A percentile compares a stretch with the other conserved stretches of the same genome.
Evolutionary conservation across 2,113 vertebrate species (phyloP).

Genomic region (Cephalopholis sonnerati): DNA sequence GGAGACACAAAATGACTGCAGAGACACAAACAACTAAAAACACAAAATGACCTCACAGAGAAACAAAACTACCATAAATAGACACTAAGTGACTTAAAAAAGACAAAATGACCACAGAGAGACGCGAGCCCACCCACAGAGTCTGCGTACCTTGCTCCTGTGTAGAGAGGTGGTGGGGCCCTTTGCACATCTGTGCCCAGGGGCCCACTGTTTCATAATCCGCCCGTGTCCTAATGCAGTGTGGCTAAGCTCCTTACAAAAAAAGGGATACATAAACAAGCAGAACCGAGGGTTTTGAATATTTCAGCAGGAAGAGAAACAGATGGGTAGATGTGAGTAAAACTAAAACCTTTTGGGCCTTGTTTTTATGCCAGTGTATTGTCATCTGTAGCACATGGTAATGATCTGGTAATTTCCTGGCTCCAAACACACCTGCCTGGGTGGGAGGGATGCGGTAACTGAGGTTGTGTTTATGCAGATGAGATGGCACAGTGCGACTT

Average conservation of each 20-base stretch:
- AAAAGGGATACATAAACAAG: not conserved
- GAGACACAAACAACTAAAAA: too few species aligned
- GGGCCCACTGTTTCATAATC: too few species aligned
- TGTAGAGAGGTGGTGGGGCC: too few species aligned
- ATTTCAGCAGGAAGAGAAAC: conserved; percentile 4
- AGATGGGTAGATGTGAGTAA: not conserved
- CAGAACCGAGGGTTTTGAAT: not conserved
- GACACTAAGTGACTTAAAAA: too few species aligned
- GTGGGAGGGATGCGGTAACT: not conserved
- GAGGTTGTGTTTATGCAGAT: conserved; percentile 7
- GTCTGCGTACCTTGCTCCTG: too few species aligned
- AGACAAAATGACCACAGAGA: too few species aligned
- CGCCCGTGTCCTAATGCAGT: too few species aligned
- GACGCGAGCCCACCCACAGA: too few species aligned
- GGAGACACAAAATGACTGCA: too few species aligned
- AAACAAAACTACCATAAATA: too few species aligned
- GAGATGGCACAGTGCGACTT: not conserved
- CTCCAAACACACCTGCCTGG: not conserved
- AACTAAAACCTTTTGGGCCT: not conserved
- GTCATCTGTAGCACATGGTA: not conserved
- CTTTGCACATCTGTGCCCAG: too few species aligned
- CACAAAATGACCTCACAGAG: too few species aligned
- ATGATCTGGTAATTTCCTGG: not conserved
- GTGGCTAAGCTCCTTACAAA: not conserved
- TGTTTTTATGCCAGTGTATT: not conserved